phyloP scores from a whole-genome alignment of 2,888 invertebrate species.

The Limnephilus marmoratus region DNA sequence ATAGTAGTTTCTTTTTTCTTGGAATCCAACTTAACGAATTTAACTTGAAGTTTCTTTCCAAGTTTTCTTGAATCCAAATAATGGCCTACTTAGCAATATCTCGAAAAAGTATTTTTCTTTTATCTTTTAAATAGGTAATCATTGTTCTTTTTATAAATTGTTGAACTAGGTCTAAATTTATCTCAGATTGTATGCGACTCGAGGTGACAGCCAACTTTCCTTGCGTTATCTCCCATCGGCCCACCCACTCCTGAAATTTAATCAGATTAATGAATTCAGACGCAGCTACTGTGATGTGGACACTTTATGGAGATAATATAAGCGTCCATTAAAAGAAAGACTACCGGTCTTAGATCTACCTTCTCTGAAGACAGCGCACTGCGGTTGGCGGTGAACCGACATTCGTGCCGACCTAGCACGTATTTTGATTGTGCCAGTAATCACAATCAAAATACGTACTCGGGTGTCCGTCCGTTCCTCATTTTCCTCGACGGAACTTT shows the following conservation, averaged over 20 bases:
- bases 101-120: no score
- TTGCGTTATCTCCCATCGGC: neutral
- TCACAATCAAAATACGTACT: neutral
- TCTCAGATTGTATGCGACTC: neutral
- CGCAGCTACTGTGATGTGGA: neutral
- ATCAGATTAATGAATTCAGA: neutral
- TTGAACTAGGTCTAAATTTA: neutral
- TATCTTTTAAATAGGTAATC: neutral
- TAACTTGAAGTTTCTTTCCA: no score
- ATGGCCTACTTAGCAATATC: neutral
- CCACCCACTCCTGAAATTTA: neutral
- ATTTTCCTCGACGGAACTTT: neutral
- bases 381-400: neutral
- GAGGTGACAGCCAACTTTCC: neutral
- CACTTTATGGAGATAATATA: neutral
- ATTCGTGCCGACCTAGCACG: neutral
- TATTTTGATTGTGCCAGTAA: no score
- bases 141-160: neutral
- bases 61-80: neutral
- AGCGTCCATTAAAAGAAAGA: neutral
- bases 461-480: neutral
- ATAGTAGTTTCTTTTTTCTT: no score
- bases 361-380: neutral
- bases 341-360: neutral
- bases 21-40: no score